Percentiles rank a stretch among this genome's conserved stretches.
These are phyloP conservation scores for Phengaris arion DNA, from an alignment of 2,888 invertebrate species.

Conservation along the genomic window DNA sequence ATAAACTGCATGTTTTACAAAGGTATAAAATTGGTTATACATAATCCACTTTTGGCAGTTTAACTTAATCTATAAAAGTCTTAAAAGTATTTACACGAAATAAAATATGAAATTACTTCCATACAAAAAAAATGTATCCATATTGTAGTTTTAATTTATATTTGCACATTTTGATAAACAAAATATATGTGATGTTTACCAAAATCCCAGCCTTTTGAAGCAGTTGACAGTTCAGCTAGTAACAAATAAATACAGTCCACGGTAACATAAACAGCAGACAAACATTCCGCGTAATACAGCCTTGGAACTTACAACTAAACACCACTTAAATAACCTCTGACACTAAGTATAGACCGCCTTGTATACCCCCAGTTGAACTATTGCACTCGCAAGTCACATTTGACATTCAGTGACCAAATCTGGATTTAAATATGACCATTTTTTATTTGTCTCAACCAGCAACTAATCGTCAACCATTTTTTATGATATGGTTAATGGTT, in stretches of 20 bases:
- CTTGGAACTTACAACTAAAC: constrained; percentile 75
- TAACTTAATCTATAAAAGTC: no score
- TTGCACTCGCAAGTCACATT: neutral
- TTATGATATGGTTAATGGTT: no score
- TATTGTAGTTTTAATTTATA: no score
- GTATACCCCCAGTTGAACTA: neutral
- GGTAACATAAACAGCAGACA: constrained; percentile 33
- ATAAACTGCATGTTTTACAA: neutral
- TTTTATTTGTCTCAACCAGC: no score
- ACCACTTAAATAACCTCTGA: constrained; percentile 76
- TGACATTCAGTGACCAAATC: neutral
- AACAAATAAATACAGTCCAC: constrained; percentile 33
- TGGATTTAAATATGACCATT: neutral
- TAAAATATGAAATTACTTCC: neutral
- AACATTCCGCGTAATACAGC: constrained; percentile 75
- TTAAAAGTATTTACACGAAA: neutral
- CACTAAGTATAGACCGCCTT: constrained; percentile 71
- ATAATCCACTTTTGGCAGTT: no score
- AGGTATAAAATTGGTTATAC: neutral
- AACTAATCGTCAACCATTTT: no score
- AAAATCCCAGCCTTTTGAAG: no score
- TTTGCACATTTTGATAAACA: no score
- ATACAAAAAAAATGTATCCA: constrained; percentile 1
- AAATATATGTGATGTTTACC: no score
- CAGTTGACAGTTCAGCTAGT: neutral